Evolutionary conservation across 1,140 invertebrate species (phyloP).

Genomic region (Aphaenogaster floridana): DNA sequence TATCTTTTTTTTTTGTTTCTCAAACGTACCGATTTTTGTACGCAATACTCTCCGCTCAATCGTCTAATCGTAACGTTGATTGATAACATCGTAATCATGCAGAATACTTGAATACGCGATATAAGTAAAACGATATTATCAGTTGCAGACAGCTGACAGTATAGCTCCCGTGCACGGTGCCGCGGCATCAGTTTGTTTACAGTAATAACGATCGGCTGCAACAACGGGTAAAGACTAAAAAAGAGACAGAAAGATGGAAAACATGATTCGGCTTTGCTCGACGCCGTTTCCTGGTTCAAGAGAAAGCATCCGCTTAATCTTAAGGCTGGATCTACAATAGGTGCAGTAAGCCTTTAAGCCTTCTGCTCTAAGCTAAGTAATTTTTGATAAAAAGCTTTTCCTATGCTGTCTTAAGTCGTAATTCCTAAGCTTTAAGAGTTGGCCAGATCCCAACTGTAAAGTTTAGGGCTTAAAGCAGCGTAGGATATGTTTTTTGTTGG

Average conservation of each 20-base stretch:
- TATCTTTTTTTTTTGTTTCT: conserved; percentile 1
- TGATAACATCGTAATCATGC: not conserved
- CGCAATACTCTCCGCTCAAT: not conserved
- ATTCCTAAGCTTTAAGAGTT: too few species aligned
- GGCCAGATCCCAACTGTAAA: too few species aligned
- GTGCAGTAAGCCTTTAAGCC: too few species aligned
- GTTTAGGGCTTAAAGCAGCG: too few species aligned
- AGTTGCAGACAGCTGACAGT: conserved; percentile 81
- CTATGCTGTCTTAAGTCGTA: too few species aligned
- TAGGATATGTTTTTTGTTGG: too few species aligned
- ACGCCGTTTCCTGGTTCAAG: not conserved
- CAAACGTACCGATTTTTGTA: not conserved
- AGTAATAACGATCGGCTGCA: conserved; percentile 41
- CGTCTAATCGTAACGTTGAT: not conserved
- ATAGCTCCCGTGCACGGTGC: conserved; percentile 76
- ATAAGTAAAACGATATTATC: conserved; percentile 77
- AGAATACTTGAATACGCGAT: not conserved
- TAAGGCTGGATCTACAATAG: too few species aligned
- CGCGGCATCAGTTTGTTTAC: conserved; percentile 45
- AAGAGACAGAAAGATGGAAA: not conserved
- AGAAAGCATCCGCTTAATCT: not conserved
- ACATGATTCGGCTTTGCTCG: not conserved
- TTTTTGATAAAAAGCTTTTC: too few species aligned
- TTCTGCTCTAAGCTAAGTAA: too few species aligned
- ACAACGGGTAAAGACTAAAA: not conserved